Conservation (phyloP, 1,140 invertebrate genomes). For the Calephelis nemesis region DNA sequence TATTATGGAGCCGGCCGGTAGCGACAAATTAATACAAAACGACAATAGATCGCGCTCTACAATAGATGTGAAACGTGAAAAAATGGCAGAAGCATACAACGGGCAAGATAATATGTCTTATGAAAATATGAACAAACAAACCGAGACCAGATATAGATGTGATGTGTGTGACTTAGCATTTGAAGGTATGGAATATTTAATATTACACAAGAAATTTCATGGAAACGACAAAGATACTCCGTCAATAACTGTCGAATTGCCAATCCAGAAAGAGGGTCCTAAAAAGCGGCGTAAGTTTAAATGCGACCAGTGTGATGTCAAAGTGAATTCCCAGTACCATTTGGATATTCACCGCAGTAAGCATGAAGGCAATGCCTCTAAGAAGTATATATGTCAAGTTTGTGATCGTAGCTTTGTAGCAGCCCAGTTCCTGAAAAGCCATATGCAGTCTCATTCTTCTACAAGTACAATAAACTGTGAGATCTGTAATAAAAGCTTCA, state of each 20-base stretch:
- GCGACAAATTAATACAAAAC: conserved; percentile 60
- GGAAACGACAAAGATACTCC: conserved; percentile 63
- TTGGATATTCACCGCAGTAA: conserved; percentile 70
- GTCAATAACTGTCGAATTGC: conserved; percentile 49
- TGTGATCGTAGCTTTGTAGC: conserved; percentile 70
- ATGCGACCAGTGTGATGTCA: conserved; percentile 71
- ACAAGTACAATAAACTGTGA: conserved; percentile 75
- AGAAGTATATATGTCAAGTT: conserved; percentile 68
- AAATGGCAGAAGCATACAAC: conserved; percentile 69
- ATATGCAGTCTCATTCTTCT: conserved; percentile 69
- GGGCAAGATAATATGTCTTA: conserved; percentile 56
- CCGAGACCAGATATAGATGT: conserved; percentile 53
- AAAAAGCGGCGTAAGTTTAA: conserved; percentile 70
- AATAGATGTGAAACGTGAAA: conserved; percentile 58
- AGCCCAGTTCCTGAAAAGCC: conserved; percentile 67
- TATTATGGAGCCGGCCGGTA: conserved; percentile 71
- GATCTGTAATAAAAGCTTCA: conserved; percentile 83
- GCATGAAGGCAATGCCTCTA: conserved; percentile 63
- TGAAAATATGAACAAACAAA: conserved; percentile 48
- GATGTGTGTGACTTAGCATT: conserved; percentile 69
- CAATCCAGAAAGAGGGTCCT: conserved; percentile 47
- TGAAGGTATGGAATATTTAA: conserved; percentile 66
- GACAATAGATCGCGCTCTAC: conserved; percentile 48
- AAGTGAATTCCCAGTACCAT: conserved; percentile 73
- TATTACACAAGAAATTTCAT: conserved; percentile 71